Evolutionary conservation across 2,888 invertebrate species (phyloP), one percentile per base, ranked within the genome.

Genomic region (Tachystola acroxantha): DNA sequence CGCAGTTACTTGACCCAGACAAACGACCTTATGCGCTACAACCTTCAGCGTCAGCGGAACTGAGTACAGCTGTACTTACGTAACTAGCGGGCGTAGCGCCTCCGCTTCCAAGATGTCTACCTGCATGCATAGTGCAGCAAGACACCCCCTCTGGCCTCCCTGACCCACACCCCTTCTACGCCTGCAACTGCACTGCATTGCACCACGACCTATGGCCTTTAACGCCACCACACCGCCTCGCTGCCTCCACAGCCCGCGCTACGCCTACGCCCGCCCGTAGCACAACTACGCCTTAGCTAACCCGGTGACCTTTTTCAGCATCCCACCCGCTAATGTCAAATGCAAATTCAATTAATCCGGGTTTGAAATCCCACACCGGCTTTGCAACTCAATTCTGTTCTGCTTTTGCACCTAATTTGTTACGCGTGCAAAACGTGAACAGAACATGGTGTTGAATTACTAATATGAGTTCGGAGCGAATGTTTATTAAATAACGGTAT

Each of bases 21-120:
- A 42, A 50, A 39, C 71, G 75, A 76, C 78, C 75, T 78, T 73
- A 73, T 67, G 63, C 68, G 66, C 62, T 66, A 60, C 72, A 77
- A 74, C 79, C 80, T 82, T 81, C 73, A 64, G 63, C 61, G 64
- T 70, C 65, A 69, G 70, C 70, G 69, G 75, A 74, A 73, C 64
- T 64, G 46, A 50, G 61, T 55, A 57, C 60, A 44, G 40, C 41
- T 46, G 44, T 46, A 40, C 50, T 68, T 68, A 69, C 54, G 58
- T 68, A 67, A 66, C 46, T 40, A 13, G 12, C 35, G 2, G 7
- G 25, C 29, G 34, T 38, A 40, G 42, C 46, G 41, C 39, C n/a
- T n/a, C 42, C 57, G 51, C 58, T 68, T 53, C 45, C 52, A 46
- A 53, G 55, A 56, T 63, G 57, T 63, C 65, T 56, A 48, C 50